Base-by-base conservation (phyloP, 2,113 vertebrate species). In the Aramus guarauna region DNA sequence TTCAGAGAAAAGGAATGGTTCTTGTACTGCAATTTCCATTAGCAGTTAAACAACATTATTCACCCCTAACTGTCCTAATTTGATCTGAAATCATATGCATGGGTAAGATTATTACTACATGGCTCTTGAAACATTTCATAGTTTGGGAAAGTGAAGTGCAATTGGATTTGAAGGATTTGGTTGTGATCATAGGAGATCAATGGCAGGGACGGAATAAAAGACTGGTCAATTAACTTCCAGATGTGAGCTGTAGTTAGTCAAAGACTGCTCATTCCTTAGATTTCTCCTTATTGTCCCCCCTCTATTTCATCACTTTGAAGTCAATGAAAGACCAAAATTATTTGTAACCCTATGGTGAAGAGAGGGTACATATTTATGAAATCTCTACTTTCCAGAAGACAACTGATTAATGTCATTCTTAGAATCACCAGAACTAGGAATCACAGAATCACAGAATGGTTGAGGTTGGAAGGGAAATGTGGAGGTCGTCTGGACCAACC, bases 271-370 rank as follows among this genome's bases (percentile, higher is more conserved):
- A 43, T 86, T 83, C 64, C 72, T 94, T 52, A 75, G 58, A 68
- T 86, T 93, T 76, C 48, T 87, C 39, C 27, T 34, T 91, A 79
- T 22, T 96, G 74, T 78, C 20, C 55, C 43, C 22, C 66, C 17
- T 82, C 74, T 93, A 72, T 88, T 85, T 73, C 87, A 74, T 93
- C 83, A 69, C 36, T 91, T 82, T 56, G 55, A 92, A 96, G 18
- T 96, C 87, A 97, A 16, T 50, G 36, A 75, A 94, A 94, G 83
- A 81, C 58, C 62, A 95, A 80, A 97, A 41, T 41, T 48, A 50
- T 34, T 67, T 55, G 66, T 22, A 93, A 77, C 45, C 71, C 43
- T 76, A 62, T 90, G 24, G 15, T 87, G 56, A 92, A 92, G 39
- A 95, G 59, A 45, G 94, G 56, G 27, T 95, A 48, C 6, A 18